phyloP scores from a whole-genome alignment of 1,140 invertebrate genomes.

The Plutomurus gul region DNA sequence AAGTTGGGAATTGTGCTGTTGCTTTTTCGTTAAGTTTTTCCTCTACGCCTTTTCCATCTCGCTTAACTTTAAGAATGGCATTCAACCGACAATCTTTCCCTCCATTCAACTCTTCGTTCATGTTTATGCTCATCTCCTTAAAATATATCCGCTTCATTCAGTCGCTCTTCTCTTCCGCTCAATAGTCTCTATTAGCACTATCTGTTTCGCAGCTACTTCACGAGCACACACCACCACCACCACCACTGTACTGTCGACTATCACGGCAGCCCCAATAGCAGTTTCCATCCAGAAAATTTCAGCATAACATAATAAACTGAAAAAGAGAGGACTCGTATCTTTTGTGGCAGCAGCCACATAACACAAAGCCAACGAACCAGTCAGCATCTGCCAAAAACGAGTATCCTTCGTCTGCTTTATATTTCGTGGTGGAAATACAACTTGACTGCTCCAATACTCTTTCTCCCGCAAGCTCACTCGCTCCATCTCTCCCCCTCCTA shows the following conservation, averaged over 20 bases:
- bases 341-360: not conserved
- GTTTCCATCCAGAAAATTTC: not conserved
- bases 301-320: not conserved
- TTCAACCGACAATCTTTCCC: not conserved
- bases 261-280: no score
- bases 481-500: no score
- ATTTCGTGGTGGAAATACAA: not conserved
- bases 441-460: not conserved
- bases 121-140: slow-evolving; percentile 20
- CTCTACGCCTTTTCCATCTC: not conserved
- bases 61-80: slow-evolving; percentile 23
- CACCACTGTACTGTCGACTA: no score
- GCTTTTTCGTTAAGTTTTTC: not conserved
- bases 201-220: not conserved
- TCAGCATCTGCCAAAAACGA: slow-evolving; percentile 1
- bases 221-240: no score
- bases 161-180: not conserved
- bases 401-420: not conserved
- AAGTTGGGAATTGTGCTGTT: slow-evolving; percentile 2
- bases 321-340: not conserved
- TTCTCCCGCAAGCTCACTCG: no score
- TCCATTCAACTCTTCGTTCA: slow-evolving; percentile 9
- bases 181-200: not conserved
- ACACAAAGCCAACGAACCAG: not conserved
- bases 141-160: slow-evolving; percentile 21